Base-by-base conservation (phyloP, 2,888 invertebrate species). In the Balanococcus diminutus region DNA sequence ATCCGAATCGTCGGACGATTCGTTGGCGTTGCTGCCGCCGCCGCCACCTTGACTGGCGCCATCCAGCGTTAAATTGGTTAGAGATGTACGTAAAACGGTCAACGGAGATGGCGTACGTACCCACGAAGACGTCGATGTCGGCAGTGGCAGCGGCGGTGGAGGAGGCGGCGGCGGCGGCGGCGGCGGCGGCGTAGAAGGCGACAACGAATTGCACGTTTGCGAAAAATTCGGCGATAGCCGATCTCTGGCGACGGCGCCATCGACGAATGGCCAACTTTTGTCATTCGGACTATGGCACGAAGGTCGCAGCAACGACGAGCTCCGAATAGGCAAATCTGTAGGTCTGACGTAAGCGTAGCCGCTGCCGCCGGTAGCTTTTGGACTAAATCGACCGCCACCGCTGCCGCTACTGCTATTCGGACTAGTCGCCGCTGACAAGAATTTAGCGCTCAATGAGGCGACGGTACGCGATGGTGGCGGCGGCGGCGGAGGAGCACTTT, bases 341-440 rank as follows among this genome's bases (percentile, higher is more conserved):
- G 88, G 88, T 86, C 89, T 89, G 0, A 88, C 84, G 72, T 89
- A 90, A 39, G 89, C 89, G 84, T 89, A 90, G 46, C 88, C 88
- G 79, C 89, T 88, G 46, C 88, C 88, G 72, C 89, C 88, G 19
- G 39, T 42, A 16, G 81, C 14, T 16, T 28, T 51, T n/a, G 51
- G 82, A 14, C 81, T 42, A 4, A 22, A 25, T 9, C 56, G 46
- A 28, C 42, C 22, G 8, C 42, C 9, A 19, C 22, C 46, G 1
- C 19, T 3, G n/a, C n/a, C n/a, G n/a, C n/a, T n/a, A n/a, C n/a
- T n/a, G 32, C 31, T 31, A 6, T 28, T 31, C 1, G 82, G 61
- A 89, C 87, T 79, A n/a, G 5, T 79, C 19, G 36, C 19, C 32
- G 79, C 79, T 9, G 36, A 32, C 19, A 39, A 22, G 25, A 84